These are phyloP conservation scores for Ursus arctos DNA, from an alignment of 2,113 vertebrate genomes.

Conservation along the genomic window DNA sequence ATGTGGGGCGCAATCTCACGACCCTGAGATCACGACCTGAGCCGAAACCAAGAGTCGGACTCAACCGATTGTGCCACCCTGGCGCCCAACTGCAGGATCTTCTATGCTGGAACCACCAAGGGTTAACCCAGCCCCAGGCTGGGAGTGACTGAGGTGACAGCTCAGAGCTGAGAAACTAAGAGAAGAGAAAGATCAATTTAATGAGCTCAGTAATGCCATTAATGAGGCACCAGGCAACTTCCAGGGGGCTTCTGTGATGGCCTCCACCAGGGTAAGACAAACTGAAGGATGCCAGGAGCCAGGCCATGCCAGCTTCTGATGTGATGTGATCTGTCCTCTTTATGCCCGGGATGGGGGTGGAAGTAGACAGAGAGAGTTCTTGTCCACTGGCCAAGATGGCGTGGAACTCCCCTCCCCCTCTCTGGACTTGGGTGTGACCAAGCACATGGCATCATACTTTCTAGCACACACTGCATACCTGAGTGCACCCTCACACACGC, in stretches of 20 bases:
- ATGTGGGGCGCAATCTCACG: not conserved
- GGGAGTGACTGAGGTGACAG: conserved; percentile 62
- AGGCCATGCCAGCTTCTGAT: not conserved
- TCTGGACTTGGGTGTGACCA: not conserved
- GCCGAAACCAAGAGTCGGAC: not conserved
- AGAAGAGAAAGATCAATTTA: conserved; percentile 82
- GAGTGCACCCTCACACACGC: not conserved
- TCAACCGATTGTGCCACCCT: not conserved
- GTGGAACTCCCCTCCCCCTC: not conserved
- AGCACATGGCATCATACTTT: not conserved
- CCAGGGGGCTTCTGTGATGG: conserved; percentile 73
- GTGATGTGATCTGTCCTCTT: conserved; percentile 42
- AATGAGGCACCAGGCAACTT: conserved; percentile 79
- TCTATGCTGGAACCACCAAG: not conserved
- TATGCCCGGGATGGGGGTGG: not conserved
- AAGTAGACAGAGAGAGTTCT: not conserved
- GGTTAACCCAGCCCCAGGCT: conserved; percentile 30
- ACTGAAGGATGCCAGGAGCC: not conserved
- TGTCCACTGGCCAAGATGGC: rapidly evolving
- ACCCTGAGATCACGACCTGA: not conserved
- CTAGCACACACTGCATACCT: not conserved
- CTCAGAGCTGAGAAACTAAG: conserved; percentile 69
- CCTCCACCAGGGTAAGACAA: not conserved
- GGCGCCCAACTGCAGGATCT: not conserved
- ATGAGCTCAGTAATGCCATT: conserved; percentile 83